Evolutionary conservation across 1,140 invertebrate genomes (phyloP), one percentile per base, ranked within the genome.

Genomic region (Ptiloglossa arizonensis): DNA sequence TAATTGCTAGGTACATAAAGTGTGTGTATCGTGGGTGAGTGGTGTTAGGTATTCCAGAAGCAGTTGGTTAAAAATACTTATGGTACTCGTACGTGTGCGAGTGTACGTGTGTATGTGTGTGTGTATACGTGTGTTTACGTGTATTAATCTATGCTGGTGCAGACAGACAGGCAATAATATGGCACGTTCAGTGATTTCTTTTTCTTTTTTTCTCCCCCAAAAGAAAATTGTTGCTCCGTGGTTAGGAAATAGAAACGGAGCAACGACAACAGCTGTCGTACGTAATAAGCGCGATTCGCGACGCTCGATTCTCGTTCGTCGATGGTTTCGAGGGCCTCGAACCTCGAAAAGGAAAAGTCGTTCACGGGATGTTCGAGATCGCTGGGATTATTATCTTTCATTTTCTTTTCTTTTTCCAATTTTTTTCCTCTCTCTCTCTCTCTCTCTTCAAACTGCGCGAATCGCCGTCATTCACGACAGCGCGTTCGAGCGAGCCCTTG

Each of bases 1-100:
- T 85, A 85, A 79, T 68, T 46, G 64, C 77, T 86, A 86, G 44
- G 29, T 83, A 83, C 72, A 81, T 74, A 74, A 78, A 63, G 59
- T 80, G 79, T 74, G 35, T 59, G 48, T 86, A n/a, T n/a, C n/a
- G n/a, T n/a, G n/a, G n/a, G n/a, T n/a, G n/a, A n/a, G n/a, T n/a
- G n/a, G n/a, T n/a, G n/a, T n/a, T n/a, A n/a, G n/a, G n/a, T n/a
- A n/a, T n/a, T n/a, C n/a, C n/a, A n/a, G n/a, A n/a, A n/a, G n/a
- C n/a, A n/a, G n/a, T n/a, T n/a, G n/a, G n/a, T n/a, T n/a, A n/a
- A n/a, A n/a, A n/a, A n/a, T n/a, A n/a, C n/a, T n/a, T n/a, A n/a
- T n/a, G n/a, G n/a, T n/a, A n/a, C n/a, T n/a, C n/a, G n/a, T n/a
- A n/a, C n/a, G n/a, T n/a, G n/a, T n/a, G n/a, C n/a, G n/a, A n/a